These are phyloP conservation scores for Crotophaga sulcirostris DNA, from an alignment of 2,113 vertebrate species.

Conservation along the genomic window DNA sequence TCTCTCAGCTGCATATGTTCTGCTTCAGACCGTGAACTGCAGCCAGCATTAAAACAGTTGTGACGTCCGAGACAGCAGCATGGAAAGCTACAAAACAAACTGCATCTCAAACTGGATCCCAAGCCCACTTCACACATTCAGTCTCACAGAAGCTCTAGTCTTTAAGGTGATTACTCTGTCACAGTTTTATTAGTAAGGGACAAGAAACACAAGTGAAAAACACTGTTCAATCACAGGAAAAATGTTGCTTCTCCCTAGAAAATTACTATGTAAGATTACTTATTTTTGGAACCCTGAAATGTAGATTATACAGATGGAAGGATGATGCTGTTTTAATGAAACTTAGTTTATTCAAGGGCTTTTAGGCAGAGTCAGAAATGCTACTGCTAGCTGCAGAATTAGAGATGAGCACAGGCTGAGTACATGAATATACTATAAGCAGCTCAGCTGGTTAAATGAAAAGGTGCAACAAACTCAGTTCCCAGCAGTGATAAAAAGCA, in stretches of 20 bases:
- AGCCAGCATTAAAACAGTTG: not conserved
- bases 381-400: not conserved
- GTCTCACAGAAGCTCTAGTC: not conserved
- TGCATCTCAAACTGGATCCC: not conserved
- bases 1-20: not conserved
- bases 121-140: not conserved
- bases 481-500: not conserved
- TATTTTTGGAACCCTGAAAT: not conserved
- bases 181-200: not conserved
- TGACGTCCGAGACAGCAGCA: accelerated
- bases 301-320: not conserved
- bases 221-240: not conserved
- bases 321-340: not conserved
- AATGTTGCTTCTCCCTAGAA: not conserved
- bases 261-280: not conserved
- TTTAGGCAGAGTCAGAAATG: not conserved
- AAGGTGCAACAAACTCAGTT: not conserved
- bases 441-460: not conserved
- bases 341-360: not conserved
- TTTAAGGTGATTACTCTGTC: not conserved
- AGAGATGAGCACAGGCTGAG: not conserved
- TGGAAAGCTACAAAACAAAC: not conserved
- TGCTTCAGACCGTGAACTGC: not conserved
- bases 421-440: not conserved
- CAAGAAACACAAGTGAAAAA: not conserved